These are phyloP conservation scores for Brachycybe producta DNA, from an alignment of 2,888 invertebrate genomes.

Conservation along the genomic window DNA sequence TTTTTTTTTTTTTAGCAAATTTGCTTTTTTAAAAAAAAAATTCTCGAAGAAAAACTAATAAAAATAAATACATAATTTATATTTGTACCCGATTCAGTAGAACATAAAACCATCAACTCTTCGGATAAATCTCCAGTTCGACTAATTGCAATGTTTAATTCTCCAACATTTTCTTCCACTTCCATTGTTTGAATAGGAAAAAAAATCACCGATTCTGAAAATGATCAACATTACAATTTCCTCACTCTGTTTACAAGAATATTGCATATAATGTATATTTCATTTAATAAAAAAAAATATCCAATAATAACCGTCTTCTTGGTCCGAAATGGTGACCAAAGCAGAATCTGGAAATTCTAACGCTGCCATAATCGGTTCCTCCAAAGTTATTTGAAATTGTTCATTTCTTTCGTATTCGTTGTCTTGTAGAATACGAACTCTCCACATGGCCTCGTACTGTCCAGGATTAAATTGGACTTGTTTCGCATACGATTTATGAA, in stretches of 20 bases:
- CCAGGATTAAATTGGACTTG: constrained; percentile 36
- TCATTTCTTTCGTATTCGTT: constrained; percentile 30
- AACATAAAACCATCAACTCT: constrained; percentile 32
- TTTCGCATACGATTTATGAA: constrained; percentile 27
- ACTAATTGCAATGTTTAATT: constrained; percentile 28
- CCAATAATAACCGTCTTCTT: constrained; percentile 17
- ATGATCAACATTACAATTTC: not conserved
- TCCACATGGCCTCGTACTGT: constrained; percentile 32
- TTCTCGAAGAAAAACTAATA: too few species aligned
- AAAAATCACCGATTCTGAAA: constrained; percentile 30
- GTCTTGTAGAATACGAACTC: constrained; percentile 31
- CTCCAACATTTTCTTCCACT: constrained; percentile 29
- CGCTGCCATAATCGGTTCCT: constrained; percentile 31
- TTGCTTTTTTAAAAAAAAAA: too few species aligned
- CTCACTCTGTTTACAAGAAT: too few species aligned
- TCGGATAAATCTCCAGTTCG: constrained; percentile 31
- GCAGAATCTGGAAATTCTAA: constrained; percentile 29
- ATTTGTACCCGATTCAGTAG: constrained; percentile 30
- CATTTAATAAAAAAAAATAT: not conserved
- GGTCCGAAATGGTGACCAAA: constrained; percentile 27
- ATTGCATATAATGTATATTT: constrained; percentile 1
- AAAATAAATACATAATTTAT: constrained; percentile 1
- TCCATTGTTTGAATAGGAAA: constrained; percentile 27
- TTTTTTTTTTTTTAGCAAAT: too few species aligned
- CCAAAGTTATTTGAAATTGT: constrained; percentile 28